Conservation (phyloP, 2,113 vertebrate genomes). For the Corythornis madagascariensis region DNA sequence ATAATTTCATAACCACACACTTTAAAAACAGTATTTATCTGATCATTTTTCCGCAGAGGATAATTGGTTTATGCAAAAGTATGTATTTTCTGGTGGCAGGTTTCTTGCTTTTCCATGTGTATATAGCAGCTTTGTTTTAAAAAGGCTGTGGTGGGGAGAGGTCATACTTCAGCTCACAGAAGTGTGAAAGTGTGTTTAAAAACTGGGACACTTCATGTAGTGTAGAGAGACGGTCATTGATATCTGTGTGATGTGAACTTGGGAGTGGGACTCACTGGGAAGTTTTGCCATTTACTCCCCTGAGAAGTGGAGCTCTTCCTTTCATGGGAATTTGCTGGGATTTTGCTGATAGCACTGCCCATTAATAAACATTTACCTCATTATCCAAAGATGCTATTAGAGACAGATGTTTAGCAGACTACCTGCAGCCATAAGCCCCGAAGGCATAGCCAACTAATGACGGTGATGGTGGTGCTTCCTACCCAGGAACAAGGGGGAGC, state of each 20-base stretch:
- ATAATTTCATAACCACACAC: neutral
- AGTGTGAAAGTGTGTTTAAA: neutral
- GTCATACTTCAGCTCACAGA: neutral
- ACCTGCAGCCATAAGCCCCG: neutral
- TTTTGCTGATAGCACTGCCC: neutral
- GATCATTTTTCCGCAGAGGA: neutral
- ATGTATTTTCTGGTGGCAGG: neutral
- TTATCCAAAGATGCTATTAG: neutral
- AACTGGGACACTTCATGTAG: neutral
- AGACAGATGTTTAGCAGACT: neutral
- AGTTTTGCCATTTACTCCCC: neutral
- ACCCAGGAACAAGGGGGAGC: neutral
- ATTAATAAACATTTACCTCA: neutral
- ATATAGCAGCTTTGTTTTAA: constrained; percentile 28
- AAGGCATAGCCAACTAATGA: neutral
- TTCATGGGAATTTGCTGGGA: neutral
- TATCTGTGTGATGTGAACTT: neutral
- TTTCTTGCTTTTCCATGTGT: constrained; percentile 17
- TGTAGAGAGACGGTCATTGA: neutral
- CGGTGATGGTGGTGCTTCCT: neutral
- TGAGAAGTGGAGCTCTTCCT: neutral
- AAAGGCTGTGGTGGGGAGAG: neutral
- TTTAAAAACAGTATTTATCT: constrained; percentile 11
- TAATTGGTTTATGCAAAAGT: neutral
- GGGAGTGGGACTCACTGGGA: neutral